Evolutionary conservation across 2,888 invertebrate genomes (phyloP), one percentile per base, ranked within the genome.

Genomic region (Acleris laterana): DNA sequence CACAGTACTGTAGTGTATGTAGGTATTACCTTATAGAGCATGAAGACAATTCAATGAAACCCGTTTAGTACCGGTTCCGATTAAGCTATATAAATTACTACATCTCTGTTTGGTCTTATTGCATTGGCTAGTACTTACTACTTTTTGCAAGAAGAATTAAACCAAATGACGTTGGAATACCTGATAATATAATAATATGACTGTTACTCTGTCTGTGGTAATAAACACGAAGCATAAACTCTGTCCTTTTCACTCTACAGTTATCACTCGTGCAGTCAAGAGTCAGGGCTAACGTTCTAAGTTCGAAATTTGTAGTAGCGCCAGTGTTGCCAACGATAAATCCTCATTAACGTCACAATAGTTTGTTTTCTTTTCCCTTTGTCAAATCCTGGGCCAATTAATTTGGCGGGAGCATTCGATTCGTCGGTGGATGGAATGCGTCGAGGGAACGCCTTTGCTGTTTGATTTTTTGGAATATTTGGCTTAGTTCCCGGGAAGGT

Each of bases 381-480:
- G 75, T 80, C 80, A 80, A 80, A 78, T 74, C 73, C 77, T 63
- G 70, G 63, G 70, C 80, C 82, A 83, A 83, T 85, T 85, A 82
- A 81, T 81, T 79, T 77, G 67, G 74, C 74, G 74, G 76, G 76
- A 75, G 76, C 77, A 75, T 76, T 77, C 77, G 81, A 86, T 87
- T 85, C 84, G 84, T 80, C 79, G 81, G 75, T 69, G 72, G 70
- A 61, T 63, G 83, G 84, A 78, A 84, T 84, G 79, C 69, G 68
- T 69, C 56, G 53, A 42, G 68, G 55, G 59, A 64, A 62, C 55
- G 59, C 25, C 55, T 57, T 38, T 16, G 48, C 53, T 42, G 38
- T 38, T 38, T 38, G 38, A 55, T 55, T 42, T 64, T 61, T 65
- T 50, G 52, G 52, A 9, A 25, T 46, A 53, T 64, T 59, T 42